These are phyloP conservation scores for Temnopleurus reevesii DNA, from an alignment of 53 echinoderm and acorn worm genomes.

Conservation along the genomic window DNA sequence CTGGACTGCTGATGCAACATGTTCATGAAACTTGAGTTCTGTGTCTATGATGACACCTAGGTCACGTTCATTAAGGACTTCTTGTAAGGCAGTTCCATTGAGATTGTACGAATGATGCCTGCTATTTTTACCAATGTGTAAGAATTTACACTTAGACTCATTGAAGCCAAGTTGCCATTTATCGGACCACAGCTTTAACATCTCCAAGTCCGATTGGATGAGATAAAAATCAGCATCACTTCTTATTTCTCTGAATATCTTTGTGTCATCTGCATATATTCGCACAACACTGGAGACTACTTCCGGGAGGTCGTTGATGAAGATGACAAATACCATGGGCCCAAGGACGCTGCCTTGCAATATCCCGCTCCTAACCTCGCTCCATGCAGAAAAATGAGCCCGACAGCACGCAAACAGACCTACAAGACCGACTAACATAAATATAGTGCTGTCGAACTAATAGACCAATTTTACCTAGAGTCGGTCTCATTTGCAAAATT, in stretches of 20 bases:
- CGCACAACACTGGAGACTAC: neutral
- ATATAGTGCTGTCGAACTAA: too few species aligned
- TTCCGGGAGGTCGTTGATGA: neutral
- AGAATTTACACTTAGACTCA: neutral
- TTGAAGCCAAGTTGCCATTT: neutral
- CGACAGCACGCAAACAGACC: too few species aligned
- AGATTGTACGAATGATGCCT: neutral
- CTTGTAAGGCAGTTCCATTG: neutral
- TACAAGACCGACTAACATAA: too few species aligned
- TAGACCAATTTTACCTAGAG: too few species aligned
- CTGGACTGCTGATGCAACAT: neutral
- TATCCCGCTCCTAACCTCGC: neutral
- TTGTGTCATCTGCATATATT: neutral
- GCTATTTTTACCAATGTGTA: neutral
- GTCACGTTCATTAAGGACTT: neutral
- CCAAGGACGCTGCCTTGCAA: constrained; percentile 5
- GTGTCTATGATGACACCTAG: neutral
- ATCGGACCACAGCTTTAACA: neutral
- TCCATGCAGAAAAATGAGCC: constrained; percentile 9
- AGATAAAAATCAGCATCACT: neutral
- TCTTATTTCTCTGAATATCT: neutral
- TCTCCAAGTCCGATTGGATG: neutral
- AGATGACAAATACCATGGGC: neutral
- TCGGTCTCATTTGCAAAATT: too few species aligned
- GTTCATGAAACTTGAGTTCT: constrained; percentile 2